Evolutionary conservation across 2,888 invertebrate genomes (phyloP).

Genomic region (Tiphia femorata): DNA sequence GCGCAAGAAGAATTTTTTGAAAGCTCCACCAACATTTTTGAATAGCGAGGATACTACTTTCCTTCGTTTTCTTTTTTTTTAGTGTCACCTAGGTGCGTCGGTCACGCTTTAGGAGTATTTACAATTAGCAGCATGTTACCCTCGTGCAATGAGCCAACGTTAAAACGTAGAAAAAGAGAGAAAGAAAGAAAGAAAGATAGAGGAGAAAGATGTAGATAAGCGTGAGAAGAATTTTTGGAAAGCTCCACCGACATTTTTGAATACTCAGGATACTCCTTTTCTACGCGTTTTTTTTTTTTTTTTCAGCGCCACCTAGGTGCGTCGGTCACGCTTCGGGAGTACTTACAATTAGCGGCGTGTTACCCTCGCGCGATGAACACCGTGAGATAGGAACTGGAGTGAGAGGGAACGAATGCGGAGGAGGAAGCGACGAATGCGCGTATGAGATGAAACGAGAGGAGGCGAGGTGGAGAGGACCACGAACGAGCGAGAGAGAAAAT

Average conservation of each 20-base stretch:
- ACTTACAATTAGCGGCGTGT: constrained; percentile 42
- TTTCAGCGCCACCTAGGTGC: too few relatives aligned
- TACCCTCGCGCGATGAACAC: constrained; percentile 9
- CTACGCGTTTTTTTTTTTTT: too few relatives aligned
- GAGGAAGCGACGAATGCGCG: constrained; percentile 11
- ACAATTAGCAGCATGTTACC: constrained; percentile 39
- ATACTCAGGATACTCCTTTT: neutral
- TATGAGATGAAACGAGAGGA: constrained; percentile 12
- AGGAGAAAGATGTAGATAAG: neutral
- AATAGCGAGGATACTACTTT: neutral
- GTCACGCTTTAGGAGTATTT: constrained; percentile 28
- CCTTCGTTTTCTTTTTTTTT: too few relatives aligned
- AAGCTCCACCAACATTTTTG: too few relatives aligned
- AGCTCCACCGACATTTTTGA: too few relatives aligned
- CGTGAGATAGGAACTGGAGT: neutral
- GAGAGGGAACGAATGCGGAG: constrained; percentile 16
- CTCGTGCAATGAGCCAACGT: constrained; percentile 4
- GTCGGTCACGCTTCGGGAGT: constrained; percentile 23
- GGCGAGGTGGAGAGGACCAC: neutral
- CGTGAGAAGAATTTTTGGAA: too few relatives aligned
- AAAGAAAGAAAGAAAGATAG: neutral
- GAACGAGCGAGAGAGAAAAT: constrained; percentile 25
- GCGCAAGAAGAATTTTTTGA: too few relatives aligned
- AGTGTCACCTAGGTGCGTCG: too few relatives aligned
- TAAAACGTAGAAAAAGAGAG: neutral